Conservation (phyloP, 2,888 invertebrate genomes). For the Boloria selene region DNA sequence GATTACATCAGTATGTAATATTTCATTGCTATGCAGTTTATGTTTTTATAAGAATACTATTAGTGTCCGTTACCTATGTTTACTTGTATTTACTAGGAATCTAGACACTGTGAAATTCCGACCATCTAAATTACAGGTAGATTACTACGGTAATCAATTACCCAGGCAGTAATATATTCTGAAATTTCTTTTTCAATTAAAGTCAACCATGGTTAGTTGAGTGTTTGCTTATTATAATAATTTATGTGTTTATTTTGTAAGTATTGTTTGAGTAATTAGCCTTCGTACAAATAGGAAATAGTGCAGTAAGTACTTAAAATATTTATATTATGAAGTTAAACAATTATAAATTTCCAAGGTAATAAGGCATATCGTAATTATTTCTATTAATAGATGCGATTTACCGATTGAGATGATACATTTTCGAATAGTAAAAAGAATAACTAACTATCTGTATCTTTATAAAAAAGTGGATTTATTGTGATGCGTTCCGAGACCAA, state of each 20-base stretch:
- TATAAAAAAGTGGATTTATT: too few species aligned
- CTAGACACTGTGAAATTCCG: background rate
- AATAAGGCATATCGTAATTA: too few species aligned
- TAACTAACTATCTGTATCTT: too few species aligned
- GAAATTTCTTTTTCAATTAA: slow-evolving; percentile 8
- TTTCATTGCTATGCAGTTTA: slow-evolving; percentile 9
- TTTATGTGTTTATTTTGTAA: slow-evolving; percentile 1
- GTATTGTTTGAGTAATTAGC: background rate
- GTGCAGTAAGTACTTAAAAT: background rate
- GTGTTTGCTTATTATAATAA: slow-evolving; percentile 8
- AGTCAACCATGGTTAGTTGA: background rate
- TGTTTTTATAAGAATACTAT: slow-evolving; percentile 5
- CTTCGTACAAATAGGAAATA: too few species aligned
- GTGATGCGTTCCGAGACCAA: too few species aligned
- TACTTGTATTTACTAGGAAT: background rate
- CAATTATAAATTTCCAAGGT: too few species aligned
- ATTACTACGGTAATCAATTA: background rate
- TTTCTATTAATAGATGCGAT: too few species aligned
- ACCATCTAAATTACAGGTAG: background rate
- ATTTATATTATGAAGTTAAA: background rate
- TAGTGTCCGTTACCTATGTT: background rate
- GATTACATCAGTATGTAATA: slow-evolving; percentile 8
- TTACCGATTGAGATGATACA: too few species aligned
- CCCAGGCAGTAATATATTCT: slow-evolving; percentile 1
- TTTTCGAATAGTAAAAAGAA: too few species aligned